Evolutionary conservation across 1,140 invertebrate species (phyloP), one percentile per base, ranked within the genome.

Genomic region (Cryptotermes secundus): DNA sequence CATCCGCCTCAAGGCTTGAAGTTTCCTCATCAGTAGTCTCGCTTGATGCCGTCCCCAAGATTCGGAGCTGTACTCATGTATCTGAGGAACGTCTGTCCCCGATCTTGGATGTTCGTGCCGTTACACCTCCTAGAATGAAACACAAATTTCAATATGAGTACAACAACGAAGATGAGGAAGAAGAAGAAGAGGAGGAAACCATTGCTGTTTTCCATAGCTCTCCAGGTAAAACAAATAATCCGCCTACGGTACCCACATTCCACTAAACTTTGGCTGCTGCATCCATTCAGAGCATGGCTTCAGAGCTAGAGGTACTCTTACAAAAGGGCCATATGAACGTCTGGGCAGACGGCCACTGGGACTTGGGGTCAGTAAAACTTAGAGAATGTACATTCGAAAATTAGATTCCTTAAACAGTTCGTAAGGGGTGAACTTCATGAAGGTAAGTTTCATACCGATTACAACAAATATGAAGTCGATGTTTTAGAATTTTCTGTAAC

Each of bases 231-330:
- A 53, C 72, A 49, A 16, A 45, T n/a, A 2, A 31, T n/a, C 59
- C 14, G 22, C n/a, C 42, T 10, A 35, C 81, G 42, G 36, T 42
- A 82, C 36, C 36, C 49, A 82, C 26, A 31, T n/a, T 72, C 38
- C 38, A 31, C 42, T 26, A 4, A 31, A 72, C 72, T 65, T 42
- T 84, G 59, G 59, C 49, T 72, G 65, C 79, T 79, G 85, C 83
- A 80, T 86, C 83, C n/a, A 80, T 86, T 86, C 87, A 89, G 88
- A 89, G 89, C 89, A 90, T 90, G 89, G 89, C 89, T 90, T 90
- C 86, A 86, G 59, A 86, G 31, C 49, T 86, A 84, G 86, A 86
- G 79, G 82, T 83, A 82, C 81, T 86, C 22, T 72, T 72, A n/a
- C 26, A 59, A 3, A n/a, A 83, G 59, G 83, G 79, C 14, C 83